phyloP scores from a whole-genome alignment of 2,113 vertebrate genomes.

The Rhodinocichla rosea region DNA sequence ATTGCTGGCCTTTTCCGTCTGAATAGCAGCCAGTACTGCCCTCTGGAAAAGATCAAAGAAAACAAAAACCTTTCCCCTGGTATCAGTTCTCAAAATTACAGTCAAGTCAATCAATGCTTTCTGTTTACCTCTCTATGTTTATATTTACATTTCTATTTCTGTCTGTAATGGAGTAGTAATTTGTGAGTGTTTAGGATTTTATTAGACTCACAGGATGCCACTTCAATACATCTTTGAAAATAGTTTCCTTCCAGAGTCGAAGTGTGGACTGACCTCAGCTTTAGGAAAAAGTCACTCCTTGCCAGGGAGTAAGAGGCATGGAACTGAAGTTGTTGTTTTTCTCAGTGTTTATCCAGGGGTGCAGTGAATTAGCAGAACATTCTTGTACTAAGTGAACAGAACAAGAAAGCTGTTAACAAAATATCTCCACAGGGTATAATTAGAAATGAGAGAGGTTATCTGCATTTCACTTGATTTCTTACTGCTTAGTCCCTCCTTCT shows the following conservation, averaged over 20 bases:
- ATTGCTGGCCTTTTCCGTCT: not conserved
- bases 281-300: conserved; percentile 27
- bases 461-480: not conserved
- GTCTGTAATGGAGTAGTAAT: not conserved
- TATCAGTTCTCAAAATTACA: not conserved
- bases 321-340: not conserved
- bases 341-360: not conserved
- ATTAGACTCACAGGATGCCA: not conserved
- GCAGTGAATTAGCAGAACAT: not conserved
- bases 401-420: not conserved
- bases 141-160: not conserved
- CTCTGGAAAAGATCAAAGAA: not conserved
- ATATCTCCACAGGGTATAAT: not conserved
- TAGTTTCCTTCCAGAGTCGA: not conserved
- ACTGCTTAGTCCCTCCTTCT: not conserved
- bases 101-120: not conserved
- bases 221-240: conserved; percentile 3
- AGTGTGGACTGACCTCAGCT: not conserved
- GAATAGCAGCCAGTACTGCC: not conserved
- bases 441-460: not conserved
- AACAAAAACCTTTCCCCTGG: not conserved
- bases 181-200: not conserved
- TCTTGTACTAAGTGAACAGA: not conserved
- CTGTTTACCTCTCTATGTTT: not conserved
- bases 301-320: not conserved